Percentiles rank a stretch among this genome's conserved stretches.
phyloP scores from a whole-genome alignment of 2,888 invertebrate species.

The Scaptomyza flava region DNA sequence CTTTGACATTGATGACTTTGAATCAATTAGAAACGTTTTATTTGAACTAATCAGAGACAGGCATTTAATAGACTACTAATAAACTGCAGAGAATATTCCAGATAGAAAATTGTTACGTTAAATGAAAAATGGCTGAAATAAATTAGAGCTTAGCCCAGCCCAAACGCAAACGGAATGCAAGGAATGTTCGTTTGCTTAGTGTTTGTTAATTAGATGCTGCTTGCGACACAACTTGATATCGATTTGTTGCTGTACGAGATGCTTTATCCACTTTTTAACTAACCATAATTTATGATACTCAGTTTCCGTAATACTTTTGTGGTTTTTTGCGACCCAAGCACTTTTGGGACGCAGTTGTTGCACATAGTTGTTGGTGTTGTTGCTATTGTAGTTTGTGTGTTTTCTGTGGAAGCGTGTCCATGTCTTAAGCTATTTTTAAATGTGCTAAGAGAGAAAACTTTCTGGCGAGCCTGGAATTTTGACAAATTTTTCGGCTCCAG shows the following conservation, averaged over 20 bases:
- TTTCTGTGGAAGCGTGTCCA: constrained; percentile 34
- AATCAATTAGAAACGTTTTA: constrained; percentile 10
- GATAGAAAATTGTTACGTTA: background rate
- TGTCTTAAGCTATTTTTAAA: constrained; percentile 79
- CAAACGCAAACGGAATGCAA: background rate
- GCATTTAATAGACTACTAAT: constrained; percentile 4
- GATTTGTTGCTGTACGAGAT: constrained; percentile 32
- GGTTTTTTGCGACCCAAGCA: constrained; percentile 30
- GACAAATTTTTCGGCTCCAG: constrained; percentile 55
- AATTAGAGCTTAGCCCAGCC: background rate
- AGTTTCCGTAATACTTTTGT: constrained; percentile 41
- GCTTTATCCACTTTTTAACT: constrained; percentile 66
- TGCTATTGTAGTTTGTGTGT: background rate
- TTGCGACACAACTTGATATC: constrained; percentile 40
- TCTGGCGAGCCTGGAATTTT: constrained; percentile 43
- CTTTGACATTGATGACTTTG: constrained; percentile 6
- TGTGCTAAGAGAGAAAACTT: constrained; percentile 59
- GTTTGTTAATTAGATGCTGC: constrained; percentile 34
- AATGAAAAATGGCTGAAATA: background rate
- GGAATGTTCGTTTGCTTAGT: background rate
- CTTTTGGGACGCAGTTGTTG: constrained; percentile 41
- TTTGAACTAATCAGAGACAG: background rate
- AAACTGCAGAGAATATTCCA: background rate
- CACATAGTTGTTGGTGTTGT: constrained; percentile 18
- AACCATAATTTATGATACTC: constrained; percentile 73